Base-by-base conservation (phyloP, 2,113 vertebrate species). In the Cynocephalus volans region DNA sequence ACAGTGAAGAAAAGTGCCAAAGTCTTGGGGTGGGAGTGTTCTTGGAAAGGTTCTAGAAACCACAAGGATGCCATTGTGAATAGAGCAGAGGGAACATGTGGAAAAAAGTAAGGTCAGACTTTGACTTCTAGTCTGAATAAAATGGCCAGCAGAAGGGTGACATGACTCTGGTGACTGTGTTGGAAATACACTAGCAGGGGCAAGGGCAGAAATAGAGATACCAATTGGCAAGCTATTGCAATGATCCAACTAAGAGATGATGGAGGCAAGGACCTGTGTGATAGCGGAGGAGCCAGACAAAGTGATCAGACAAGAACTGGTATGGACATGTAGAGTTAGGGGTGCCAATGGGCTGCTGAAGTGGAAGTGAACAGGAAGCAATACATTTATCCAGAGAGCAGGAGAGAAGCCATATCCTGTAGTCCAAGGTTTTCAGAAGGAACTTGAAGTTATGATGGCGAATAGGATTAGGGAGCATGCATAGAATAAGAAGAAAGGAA, bases 1-100 rank as follows among this genome's bases (percentile, higher is more conserved):
- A 54, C 45, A 86, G 21, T 15, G 54, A 65, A 83, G 18, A 60
- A 23, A 75, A 70, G 24, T 18, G 85, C 8, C 79, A 70, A 79
- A 5, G 19, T 6, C 41, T 93, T 70, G 67, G 90, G 52, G 72
- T 56, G 4, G 17, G 19, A 84, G 9, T 69, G 6, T 92, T 28
- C 84, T 82, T 70, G 45, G 54, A 31, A 92, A 60, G 76, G 18
- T 84, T 84, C 48, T 92, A 72, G 81, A 96, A 90, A 79, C 21
- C 77, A 70, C 19, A 45, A 69, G 52, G 24, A 54, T 1, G 0
- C 24, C 33, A 58, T 70, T 86, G 21, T 89, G 54, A 60, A 31
- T 41, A 82, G 6, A 73, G 11, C 33, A 88, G 28, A 90, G 1
- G 52, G 24, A 48, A 60, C 56, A 62, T 4, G 45, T 73, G 31